Percentiles rank a stretch among this genome's conserved stretches.
phyloP scores from a whole-genome alignment of 2,113 vertebrate genomes.

The Antigone vipio region DNA sequence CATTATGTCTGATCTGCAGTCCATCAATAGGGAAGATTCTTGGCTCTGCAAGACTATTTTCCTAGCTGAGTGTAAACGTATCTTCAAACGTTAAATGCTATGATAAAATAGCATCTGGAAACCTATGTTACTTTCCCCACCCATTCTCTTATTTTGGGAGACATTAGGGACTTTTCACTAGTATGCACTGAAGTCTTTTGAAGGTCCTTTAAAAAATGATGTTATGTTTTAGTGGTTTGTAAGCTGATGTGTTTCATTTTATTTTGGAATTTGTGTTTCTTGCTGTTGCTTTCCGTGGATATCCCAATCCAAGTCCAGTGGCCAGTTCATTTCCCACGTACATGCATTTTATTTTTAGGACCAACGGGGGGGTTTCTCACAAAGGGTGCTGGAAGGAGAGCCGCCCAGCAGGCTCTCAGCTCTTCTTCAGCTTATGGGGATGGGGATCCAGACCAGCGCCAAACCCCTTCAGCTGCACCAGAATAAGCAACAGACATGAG shows the following conservation, averaged over 20 bases:
- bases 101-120: neutral
- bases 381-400: neutral
- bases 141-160: neutral
- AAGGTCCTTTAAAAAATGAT: neutral
- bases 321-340: neutral
- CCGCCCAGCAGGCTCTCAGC: neutral
- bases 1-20: neutral
- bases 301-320: neutral
- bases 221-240: neutral
- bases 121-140: neutral
- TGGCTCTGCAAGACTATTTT: neutral
- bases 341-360: neutral
- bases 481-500: neutral
- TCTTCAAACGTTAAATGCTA: neutral
- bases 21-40: neutral
- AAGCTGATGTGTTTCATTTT: neutral
- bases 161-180: neutral
- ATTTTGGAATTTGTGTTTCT: neutral
- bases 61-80: neutral
- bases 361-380: rapidly evolving
- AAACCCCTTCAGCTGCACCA: neutral
- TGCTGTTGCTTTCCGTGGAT: neutral
- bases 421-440: neutral
- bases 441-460: neutral
- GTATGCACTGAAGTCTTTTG: neutral